Percentiles rank a stretch among this genome's conserved stretches.
Evolutionary conservation across 2,888 invertebrate genomes (phyloP).

Genomic region (Eulithis prunata): DNA sequence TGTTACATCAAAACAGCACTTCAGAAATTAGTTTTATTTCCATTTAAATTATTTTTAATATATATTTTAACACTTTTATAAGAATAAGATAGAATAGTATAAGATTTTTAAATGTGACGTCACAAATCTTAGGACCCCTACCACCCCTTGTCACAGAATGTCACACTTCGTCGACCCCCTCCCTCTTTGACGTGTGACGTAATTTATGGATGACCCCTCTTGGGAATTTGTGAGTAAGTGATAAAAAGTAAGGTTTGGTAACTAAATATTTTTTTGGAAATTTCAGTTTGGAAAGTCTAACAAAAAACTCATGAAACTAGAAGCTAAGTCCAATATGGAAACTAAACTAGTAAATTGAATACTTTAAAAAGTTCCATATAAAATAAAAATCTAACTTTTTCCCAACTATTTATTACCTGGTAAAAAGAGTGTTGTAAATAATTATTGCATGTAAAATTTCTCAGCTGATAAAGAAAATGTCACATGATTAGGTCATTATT

Average conservation of each 20-base stretch:
- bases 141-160: too few relatives aligned
- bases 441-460: conserved; percentile 6
- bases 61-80: too few relatives aligned
- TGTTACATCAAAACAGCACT: too few relatives aligned
- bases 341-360: neutral
- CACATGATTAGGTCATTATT: conserved; percentile 10
- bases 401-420: neutral
- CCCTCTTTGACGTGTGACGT: too few relatives aligned
- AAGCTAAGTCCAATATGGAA: neutral
- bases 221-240: conserved; percentile 7
- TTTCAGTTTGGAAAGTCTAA: neutral
- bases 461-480: conserved; percentile 1
- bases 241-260: conserved; percentile 19
- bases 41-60: too few relatives aligned
- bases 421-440: conserved; percentile 21
- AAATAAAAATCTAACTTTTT: neutral
- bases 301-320: neutral
- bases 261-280: neutral
- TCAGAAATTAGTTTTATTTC: too few relatives aligned
- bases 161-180: too few relatives aligned
- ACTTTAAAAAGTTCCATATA: neutral
- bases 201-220: too few relatives aligned
- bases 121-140: too few relatives aligned
- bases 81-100: too few relatives aligned
- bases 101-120: too few relatives aligned